Percentiles rank a stretch among this genome's conserved stretches.
Evolutionary conservation across 2,797 vertebrate species (phyloP).

Genomic region (Dicrostonyx torquatus): DNA sequence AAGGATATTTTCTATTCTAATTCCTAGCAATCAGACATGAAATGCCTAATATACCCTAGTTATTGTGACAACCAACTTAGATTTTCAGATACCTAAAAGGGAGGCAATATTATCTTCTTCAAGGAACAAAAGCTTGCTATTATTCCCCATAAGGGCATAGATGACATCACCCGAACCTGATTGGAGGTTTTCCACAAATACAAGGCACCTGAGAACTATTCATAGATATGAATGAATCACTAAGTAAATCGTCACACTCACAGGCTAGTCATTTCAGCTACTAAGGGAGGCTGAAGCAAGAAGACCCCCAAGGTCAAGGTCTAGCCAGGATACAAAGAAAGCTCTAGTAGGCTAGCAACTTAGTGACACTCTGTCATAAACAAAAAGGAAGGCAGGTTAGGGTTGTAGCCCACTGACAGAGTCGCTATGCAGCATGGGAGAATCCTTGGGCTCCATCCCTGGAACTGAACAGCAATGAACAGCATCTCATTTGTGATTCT

Average conservation of each 20-base stretch:
- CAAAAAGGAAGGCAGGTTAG: not conserved
- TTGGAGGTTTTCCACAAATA: not conserved
- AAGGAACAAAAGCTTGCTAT: not conserved
- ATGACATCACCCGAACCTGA: not conserved
- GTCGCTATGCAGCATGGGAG: not conserved
- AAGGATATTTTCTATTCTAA: not conserved
- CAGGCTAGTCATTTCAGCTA: not conserved
- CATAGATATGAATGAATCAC: not conserved
- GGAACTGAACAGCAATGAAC: too few species aligned
- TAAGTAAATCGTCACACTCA: slow-evolving; percentile 30
- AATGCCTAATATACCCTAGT: not conserved
- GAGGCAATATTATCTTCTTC: not conserved
- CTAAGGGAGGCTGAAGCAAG: not conserved
- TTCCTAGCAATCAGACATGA: not conserved
- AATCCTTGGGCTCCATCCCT: too few species aligned
- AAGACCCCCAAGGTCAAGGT: not conserved
- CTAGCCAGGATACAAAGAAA: not conserved
- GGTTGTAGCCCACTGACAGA: too few species aligned
- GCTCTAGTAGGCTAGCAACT: not conserved
- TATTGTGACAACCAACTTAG: not conserved
- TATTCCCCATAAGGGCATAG: not conserved
- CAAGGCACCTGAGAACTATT: not conserved
- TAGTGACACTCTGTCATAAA: not conserved
- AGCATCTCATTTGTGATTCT: not conserved
- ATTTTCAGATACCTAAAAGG: not conserved